Evolutionary conservation across 2,797 vertebrate species (phyloP), one percentile per base, ranked within the genome.

Genomic region (Rhodeus uyekii): DNA sequence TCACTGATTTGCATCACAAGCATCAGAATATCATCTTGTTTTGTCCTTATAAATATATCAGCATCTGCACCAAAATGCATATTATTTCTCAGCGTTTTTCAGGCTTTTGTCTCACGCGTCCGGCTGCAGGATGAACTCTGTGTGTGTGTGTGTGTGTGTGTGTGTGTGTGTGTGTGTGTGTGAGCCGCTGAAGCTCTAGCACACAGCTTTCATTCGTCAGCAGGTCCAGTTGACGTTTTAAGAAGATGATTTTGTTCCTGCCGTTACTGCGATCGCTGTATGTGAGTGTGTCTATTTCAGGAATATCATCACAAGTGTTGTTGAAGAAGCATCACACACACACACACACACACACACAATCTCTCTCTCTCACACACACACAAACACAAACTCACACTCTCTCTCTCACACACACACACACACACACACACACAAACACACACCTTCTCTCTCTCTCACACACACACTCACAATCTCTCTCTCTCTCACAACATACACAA

Each of bases 241-340:
- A 55, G n/a, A 42, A 44, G 58, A 61, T 63, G 16, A 16, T 46
- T 34, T 76, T 0, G 12, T 46, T 34, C 19, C 42, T 67, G 44
- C n/a, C n/a, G n/a, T n/a, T n/a, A n/a, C n/a, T n/a, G n/a, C n/a
- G n/a, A n/a, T n/a, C n/a, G n/a, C n/a, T n/a, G n/a, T n/a, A n/a
- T n/a, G n/a, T n/a, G n/a, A n/a, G n/a, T n/a, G n/a, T 42, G 68
- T 48, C 48, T 29, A 69, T 71, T 71, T 48, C 42, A 29, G 68
- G 68, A 71, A 46, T 18, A 69, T 16, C 14, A 48, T 48, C 1
- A 0, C 27, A 14, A 16, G 58, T 60, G 58, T 27, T 29, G 58
- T 60, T 60, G 5, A 27, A 27, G 58, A 60, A 29, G 24, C 8
- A n/a, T 3, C 48, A n/a, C 44, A 18, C 38, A 38, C 38, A 39